Evolutionary conservation across 2,113 vertebrate species (phyloP).

Genomic region (Cyanoramphus novaezelandiae): DNA sequence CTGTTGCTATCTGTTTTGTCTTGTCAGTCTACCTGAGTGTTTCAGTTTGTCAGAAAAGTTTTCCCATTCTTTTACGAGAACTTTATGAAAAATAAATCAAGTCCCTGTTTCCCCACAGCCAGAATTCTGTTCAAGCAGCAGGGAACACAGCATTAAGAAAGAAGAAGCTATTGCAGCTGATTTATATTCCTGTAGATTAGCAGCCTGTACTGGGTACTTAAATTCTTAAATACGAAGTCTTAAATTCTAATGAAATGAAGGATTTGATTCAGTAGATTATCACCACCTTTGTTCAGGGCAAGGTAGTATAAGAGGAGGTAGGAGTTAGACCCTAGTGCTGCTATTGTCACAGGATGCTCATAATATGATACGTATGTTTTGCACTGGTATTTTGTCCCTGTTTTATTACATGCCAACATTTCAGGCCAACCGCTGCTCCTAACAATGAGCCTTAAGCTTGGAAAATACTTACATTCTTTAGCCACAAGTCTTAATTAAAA

Average conservation of each 20-base stretch:
- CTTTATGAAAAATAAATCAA: background rate
- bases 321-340: background rate
- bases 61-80: background rate
- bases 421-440: constrained; percentile 38
- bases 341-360: background rate
- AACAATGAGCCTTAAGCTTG: constrained; percentile 61
- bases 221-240: background rate
- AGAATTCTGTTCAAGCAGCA: background rate
- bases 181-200: background rate
- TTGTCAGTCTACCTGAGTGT: background rate
- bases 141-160: background rate
- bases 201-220: background rate
- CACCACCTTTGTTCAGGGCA: background rate
- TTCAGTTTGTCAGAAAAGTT: background rate
- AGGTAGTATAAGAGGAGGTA: background rate
- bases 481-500: constrained; percentile 48
- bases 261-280: background rate
- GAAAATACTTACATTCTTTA: constrained; percentile 53
- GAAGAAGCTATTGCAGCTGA: background rate
- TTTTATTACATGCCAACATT: constrained; percentile 14
- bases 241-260: background rate
- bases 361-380: background rate
- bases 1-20: background rate
- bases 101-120: background rate
- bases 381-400: background rate